Base-by-base conservation (phyloP, 1,140 invertebrate species). In the Saccostrea cuccullata region DNA sequence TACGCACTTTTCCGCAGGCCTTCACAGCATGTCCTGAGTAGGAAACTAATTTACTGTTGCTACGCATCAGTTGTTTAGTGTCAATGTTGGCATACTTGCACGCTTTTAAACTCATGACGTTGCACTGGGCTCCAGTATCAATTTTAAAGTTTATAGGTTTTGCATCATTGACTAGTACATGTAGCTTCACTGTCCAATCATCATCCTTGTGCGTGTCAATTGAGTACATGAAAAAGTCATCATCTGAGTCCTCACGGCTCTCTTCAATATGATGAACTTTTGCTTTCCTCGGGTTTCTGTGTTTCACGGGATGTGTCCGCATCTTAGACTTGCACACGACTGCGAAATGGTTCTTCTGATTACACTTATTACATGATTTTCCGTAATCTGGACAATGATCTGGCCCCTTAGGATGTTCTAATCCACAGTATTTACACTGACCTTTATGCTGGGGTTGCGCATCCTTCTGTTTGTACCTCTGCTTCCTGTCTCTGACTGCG, bases 81-180 rank as follows among this genome's bases (percentile, higher is more conserved):
- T 84, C n/a, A 23, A 84, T 70, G 67, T 70, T 70, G 67, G 67
- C 67, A 70, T 86, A n/a, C 26, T 86, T 64, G 40, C 70, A 86
- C 8, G 70, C 36, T 40, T 86, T 86, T 0, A 47, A 1, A 58
- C 70, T 86, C 12, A 86, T 60, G 36, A 86, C 55, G 4, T 86
- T 86, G 13, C 86, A 86, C 20, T 86, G 64, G 26, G 67, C 86
- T 55, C 86, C 86, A 73, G 86, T 86, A 55, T 86, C 86, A 47
- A n/a, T 77, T 73, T 73, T 86, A 55, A 86, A 86, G 20, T 58
- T 77, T 0, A 86, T 55, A 3, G 26, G 36, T 86, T 67, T 67
- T 47, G 86, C 13, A 55, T 82, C 64, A n/a, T 86, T 86, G n/a
- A 86, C 67, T 11, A 23, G 36, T n/a, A n/a, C n/a, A n/a, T n/a